A percentile compares a stretch with the other conserved stretches of the same genome.
phyloP scores from a whole-genome alignment of 92 coral and sea anemone species.

The Phenganax subtilis region DNA sequence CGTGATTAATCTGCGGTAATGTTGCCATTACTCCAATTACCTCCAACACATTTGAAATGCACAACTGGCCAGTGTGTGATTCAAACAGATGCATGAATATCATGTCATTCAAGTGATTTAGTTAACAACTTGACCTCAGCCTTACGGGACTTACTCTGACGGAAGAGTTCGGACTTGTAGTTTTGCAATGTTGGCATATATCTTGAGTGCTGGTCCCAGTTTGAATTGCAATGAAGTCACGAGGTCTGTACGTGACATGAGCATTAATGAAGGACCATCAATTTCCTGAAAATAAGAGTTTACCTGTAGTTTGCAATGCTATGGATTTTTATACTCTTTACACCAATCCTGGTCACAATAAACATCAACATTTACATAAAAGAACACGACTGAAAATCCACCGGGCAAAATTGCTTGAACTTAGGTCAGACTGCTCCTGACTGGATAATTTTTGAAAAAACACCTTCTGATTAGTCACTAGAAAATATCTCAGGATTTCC shows the following conservation, averaged over 20 bases:
- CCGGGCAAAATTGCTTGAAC: background rate
- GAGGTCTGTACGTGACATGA: constrained; percentile 95
- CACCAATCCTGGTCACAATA: too few species aligned
- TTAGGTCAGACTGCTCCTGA: background rate
- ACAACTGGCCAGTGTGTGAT: too few species aligned
- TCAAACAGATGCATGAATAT: too few species aligned
- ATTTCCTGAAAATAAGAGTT: constrained; percentile 64
- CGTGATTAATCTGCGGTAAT: too few species aligned
- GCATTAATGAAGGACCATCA: constrained; percentile 85
- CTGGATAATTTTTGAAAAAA: background rate
- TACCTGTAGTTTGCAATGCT: background rate
- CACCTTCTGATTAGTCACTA: background rate
- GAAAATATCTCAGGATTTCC: background rate
- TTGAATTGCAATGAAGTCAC: constrained; percentile 86
- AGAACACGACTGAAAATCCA: background rate
- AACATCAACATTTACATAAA: background rate
- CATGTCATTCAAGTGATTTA: background rate
- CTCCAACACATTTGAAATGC: too few species aligned
- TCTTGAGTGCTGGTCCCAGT: constrained; percentile 93
- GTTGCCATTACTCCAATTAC: too few species aligned
- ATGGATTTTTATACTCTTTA: background rate
- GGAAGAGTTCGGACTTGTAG: constrained; percentile 44
- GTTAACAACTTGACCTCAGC: background rate
- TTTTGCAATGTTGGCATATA: constrained; percentile 83
- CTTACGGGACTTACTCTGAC: constrained; percentile 55